phyloP scores from a whole-genome alignment of 2,888 invertebrate species.

The Hydriomena furcata region DNA sequence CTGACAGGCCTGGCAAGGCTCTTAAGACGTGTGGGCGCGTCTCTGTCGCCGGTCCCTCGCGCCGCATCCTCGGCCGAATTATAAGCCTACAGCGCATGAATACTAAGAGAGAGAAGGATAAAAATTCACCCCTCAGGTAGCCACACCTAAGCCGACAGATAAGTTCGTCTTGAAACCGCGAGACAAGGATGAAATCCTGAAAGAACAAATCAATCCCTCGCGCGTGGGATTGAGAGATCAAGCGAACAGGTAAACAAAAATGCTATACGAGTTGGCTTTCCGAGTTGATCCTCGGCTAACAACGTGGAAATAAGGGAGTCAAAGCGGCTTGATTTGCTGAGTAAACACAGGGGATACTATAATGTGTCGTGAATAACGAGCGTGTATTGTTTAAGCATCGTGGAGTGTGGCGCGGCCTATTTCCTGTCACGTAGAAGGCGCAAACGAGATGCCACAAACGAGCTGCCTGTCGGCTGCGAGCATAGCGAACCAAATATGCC shows the following conservation, averaged over 20 bases:
- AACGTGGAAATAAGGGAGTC: conserved; percentile 56
- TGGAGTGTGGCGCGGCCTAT: conserved; percentile 49
- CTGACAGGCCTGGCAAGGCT: conserved; percentile 52
- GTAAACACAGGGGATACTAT: conserved; percentile 35
- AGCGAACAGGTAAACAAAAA: conserved; percentile 63
- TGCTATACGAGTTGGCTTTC: conserved; percentile 52
- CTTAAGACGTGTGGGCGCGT: conserved; percentile 55
- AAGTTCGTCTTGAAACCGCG: conserved; percentile 57
- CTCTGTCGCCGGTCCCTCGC: conserved; percentile 56
- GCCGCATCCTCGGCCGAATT: conserved; percentile 70
- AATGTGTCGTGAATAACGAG: conserved; percentile 34
- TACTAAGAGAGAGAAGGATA: conserved; percentile 71
- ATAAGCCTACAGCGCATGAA: conserved; percentile 71
- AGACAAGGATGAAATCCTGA: conserved; percentile 63
- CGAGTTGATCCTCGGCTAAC: conserved; percentile 65
- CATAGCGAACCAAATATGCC: conserved; percentile 26
- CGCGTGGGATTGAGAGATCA: conserved; percentile 62
- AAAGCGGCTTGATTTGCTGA: conserved; percentile 39
- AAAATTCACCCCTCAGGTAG: conserved; percentile 75
- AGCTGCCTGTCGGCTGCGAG: conserved; percentile 40
- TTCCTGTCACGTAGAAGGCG: conserved; percentile 60
- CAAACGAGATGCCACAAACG: conserved; percentile 58
- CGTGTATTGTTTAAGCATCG: conserved; percentile 39
- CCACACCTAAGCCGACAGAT: conserved; percentile 73
- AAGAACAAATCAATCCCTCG: conserved; percentile 70